These are phyloP conservation scores for Eristalinus aeneus DNA, from an alignment of 2,888 invertebrate genomes.

Conservation along the genomic window DNA sequence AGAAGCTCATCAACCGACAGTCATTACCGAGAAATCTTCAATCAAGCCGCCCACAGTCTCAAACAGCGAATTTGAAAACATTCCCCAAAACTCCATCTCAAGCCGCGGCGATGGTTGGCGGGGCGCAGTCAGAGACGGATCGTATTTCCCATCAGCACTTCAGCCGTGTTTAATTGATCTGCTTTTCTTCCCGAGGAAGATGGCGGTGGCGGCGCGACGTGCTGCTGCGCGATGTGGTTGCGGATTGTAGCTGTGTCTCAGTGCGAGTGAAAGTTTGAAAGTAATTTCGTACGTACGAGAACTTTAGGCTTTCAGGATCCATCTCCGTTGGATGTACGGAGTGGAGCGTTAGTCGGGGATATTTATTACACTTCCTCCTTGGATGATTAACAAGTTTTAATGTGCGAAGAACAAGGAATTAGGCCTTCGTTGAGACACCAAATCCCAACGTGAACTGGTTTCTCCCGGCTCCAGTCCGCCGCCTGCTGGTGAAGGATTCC, in stretches of 20 bases:
- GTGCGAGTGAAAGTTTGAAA: conserved; percentile 28
- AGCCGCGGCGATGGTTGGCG: not conserved
- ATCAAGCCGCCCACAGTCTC: conserved; percentile 22
- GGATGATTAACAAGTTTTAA: conserved; percentile 50
- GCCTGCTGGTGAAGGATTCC: not conserved
- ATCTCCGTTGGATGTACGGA: not conserved
- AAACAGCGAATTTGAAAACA: conserved; percentile 45
- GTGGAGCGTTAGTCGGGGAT: not conserved
- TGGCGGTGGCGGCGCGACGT: not conserved
- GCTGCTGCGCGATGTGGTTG: not conserved
- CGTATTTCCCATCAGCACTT: conserved; percentile 53
- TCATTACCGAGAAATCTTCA: conserved; percentile 43
- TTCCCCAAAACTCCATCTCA: conserved; percentile 9
- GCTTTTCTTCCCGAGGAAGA: not conserved
- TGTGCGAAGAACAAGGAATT: conserved; percentile 42
- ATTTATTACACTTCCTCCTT: conserved; percentile 54
- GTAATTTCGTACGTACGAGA: conserved; percentile 42
- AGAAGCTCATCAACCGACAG: conserved; percentile 24
- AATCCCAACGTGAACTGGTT: not conserved
- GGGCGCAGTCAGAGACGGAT: not conserved
- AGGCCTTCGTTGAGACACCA: conserved; percentile 15
- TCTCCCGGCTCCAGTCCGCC: not conserved
- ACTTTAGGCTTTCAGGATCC: not conserved
- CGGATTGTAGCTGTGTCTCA: not conserved
- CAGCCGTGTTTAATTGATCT: conserved; percentile 62